These are phyloP conservation scores for Urophycis tenuis DNA, from an alignment of 2,797 vertebrate genomes.

Conservation along the genomic window DNA sequence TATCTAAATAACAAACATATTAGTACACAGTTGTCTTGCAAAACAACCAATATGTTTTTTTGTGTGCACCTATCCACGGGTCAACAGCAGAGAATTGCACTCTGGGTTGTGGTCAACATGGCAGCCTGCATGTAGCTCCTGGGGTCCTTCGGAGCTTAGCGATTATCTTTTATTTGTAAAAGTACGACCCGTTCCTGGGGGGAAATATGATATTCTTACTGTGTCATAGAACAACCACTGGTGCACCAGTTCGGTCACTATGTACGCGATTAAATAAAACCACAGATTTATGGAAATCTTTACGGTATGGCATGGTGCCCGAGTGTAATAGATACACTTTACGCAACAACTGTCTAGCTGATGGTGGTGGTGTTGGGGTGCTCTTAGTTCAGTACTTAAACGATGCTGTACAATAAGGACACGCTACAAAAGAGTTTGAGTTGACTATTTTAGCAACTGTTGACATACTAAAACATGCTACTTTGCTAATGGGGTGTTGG, in stretches of 20 bases:
- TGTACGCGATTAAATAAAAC: conserved; percentile 47
- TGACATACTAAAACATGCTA: not conserved
- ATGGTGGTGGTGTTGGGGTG: not conserved
- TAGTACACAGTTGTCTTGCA: not conserved
- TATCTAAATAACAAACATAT: not conserved
- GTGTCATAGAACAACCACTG: conserved; percentile 42
- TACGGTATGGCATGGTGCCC: conserved; percentile 54
- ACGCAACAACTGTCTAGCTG: not conserved
- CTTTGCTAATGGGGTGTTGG: not conserved
- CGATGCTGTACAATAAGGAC: not conserved
- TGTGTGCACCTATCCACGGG: not conserved
- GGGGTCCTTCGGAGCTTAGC: conserved; percentile 48
- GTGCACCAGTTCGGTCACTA: conserved; percentile 37
- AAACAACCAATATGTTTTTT: not conserved
- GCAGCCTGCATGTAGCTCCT: conserved; percentile 48
- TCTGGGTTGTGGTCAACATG: conserved; percentile 64
- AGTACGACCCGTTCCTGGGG: not conserved
- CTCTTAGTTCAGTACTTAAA: not conserved
- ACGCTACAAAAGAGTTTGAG: not conserved
- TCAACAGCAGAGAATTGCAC: conserved; percentile 38
- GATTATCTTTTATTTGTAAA: conserved; percentile 16
- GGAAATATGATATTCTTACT: conserved; percentile 62
- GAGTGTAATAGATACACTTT: not conserved
- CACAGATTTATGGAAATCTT: conserved; percentile 52
- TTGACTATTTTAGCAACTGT: not conserved